phyloP scores from a whole-genome alignment of 1,140 invertebrate species.

The Gonioctena quinquepunctata region DNA sequence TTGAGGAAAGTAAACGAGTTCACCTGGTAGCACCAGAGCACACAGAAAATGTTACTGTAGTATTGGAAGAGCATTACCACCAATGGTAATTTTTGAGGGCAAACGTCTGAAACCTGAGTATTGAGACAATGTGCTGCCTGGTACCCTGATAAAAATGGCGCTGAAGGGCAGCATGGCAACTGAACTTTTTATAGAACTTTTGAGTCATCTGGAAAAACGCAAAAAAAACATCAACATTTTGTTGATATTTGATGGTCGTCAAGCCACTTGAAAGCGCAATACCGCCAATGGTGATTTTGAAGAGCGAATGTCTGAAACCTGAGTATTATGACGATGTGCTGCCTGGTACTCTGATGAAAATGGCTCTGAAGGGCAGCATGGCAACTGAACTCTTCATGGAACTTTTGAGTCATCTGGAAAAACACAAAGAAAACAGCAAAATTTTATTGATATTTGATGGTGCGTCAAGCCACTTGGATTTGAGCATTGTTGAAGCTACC shows the following conservation, averaged over 20 bases:
- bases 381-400: neutral
- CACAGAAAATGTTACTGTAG: conserved; percentile 18
- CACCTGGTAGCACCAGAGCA: conserved; percentile 13
- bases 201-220: too few relatives aligned
- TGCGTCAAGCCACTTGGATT: conserved; percentile 49
- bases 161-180: too few relatives aligned
- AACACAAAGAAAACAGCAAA: conserved; percentile 42
- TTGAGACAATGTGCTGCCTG: too few relatives aligned
- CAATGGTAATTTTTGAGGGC: too few relatives aligned
- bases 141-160: too few relatives aligned
- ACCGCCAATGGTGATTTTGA: neutral
- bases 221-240: too few relatives aligned
- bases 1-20: neutral
- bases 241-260: neutral
- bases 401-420: neutral
- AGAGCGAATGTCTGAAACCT: neutral
- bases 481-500: conserved; percentile 40
- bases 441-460: conserved; percentile 53
- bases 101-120: too few relatives aligned
- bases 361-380: neutral
- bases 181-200: too few relatives aligned
- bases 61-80: too few relatives aligned
- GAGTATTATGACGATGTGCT: neutral
- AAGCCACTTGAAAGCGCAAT: neutral
- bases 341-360: neutral